Evolutionary conservation across 2,797 vertebrate species (phyloP), one percentile per base, ranked within the genome.

Genomic region (Atherinosoma microstoma): DNA sequence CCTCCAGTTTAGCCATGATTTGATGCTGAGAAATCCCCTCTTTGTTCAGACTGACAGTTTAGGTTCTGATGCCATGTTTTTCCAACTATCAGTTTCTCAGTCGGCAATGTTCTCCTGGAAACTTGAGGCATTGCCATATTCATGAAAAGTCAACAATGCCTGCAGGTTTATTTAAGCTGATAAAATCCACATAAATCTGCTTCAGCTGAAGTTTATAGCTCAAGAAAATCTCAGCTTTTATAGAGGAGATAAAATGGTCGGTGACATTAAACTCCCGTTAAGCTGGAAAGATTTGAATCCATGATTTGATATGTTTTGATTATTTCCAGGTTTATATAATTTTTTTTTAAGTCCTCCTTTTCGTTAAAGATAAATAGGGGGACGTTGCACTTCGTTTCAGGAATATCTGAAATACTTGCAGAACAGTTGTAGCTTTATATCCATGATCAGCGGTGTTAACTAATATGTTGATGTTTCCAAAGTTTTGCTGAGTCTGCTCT

Each of bases 401-500:
- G 16, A 18, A 20, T 45, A 57, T 38, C 20, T 34, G 34, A 22
- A 47, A 20, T 49, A 22, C 32, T 70, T 70, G 20, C 10, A 54
- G 12, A 49, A 22, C 20, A 8, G 58, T 3, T 0, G 35, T 24
- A 54, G 35, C 35, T 54, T 11, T 42, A 3, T 40, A 40, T 42
- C 16, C 40, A 20, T 2, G 29, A 24, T 35, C 58, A 63, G 6
- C 20, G 30, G 12, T 53, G 16, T 27, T 58, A 30, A 56, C 32
- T 73, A 22, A 53, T 45, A 47, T 71, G 59, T 62, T 85, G 49
- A 49, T 49, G 62, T 40, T 61, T 59, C 13, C 56, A 58, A 40
- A 15, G 45, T 59, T 64, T 59, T 22, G 79, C 66, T 80, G 76
- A 82, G 49, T 78, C 8, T 24, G 80, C 71, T 59, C 42, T 45